phyloP scores from a whole-genome alignment of 2,113 vertebrate species.

The Pogonocichla stellata region DNA sequence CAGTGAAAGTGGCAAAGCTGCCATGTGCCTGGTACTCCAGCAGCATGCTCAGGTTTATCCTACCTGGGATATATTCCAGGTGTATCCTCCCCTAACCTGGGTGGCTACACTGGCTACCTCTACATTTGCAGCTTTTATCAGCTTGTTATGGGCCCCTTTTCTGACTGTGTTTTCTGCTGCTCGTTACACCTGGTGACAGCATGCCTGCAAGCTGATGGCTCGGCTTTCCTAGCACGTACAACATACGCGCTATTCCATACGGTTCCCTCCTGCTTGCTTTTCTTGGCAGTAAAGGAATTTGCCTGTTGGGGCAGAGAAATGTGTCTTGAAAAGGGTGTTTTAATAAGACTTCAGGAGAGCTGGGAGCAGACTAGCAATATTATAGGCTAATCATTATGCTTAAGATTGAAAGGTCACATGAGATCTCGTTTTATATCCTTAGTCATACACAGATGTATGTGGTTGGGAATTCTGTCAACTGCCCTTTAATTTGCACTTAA shows the following conservation, averaged over 20 bases:
- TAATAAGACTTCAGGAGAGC: slow-evolving; percentile 50
- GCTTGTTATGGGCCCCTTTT: background rate
- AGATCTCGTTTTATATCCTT: slow-evolving; percentile 52
- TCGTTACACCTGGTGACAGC: background rate
- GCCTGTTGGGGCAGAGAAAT: slow-evolving; percentile 13
- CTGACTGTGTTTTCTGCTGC: background rate
- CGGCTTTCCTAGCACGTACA: background rate
- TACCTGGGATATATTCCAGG: background rate
- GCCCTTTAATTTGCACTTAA: slow-evolving; percentile 39
- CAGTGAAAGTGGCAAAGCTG: background rate
- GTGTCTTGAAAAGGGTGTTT: slow-evolving; percentile 35
- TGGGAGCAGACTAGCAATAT: slow-evolving; percentile 32
- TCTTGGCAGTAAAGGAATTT: slow-evolving; percentile 44
- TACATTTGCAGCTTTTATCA: background rate
- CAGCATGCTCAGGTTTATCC: background rate
- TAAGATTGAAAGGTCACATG: slow-evolving; percentile 46
- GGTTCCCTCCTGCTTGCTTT: background rate
- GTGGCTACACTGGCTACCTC: background rate
- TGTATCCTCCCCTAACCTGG: background rate
- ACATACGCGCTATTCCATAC: background rate
- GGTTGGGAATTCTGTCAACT: slow-evolving; percentile 48
- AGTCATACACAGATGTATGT: slow-evolving; percentile 39
- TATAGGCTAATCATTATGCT: slow-evolving; percentile 30
- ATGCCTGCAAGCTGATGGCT: background rate
- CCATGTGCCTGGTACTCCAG: background rate